Conservation (phyloP, 2,888 invertebrate species). For the Adineta ricciae region DNA sequence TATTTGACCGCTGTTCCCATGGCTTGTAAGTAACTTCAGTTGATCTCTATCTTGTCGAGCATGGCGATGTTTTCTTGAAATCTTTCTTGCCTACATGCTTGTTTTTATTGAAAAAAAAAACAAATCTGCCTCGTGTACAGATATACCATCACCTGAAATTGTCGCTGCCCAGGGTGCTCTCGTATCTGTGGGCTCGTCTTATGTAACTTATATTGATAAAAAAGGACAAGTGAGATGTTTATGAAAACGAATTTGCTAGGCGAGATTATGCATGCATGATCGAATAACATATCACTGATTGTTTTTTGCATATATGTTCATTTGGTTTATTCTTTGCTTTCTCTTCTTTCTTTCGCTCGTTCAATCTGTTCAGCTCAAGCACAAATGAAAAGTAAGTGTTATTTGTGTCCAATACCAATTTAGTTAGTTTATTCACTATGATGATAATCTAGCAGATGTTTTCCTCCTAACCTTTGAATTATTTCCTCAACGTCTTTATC, state of each 20-base stretch:
- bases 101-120: not conserved
- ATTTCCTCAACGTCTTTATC: not conserved
- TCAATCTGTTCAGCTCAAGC: not conserved
- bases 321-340: not conserved
- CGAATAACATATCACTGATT: not conserved
- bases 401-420: not conserved
- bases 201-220: conserved; percentile 16
- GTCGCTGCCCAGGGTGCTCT: not conserved
- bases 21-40: not conserved
- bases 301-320: not conserved
- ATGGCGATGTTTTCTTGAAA: not conserved
- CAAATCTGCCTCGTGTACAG: not conserved
- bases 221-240: not conserved
- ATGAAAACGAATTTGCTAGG: not conserved
- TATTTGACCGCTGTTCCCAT: conserved; percentile 21
- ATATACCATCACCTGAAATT: not conserved
- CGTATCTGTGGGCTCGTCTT: not conserved
- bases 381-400: not conserved
- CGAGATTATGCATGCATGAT: not conserved
- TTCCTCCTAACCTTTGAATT: not conserved
- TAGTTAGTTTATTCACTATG: not conserved
- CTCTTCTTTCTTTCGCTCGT: not conserved
- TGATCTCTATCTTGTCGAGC: not conserved
- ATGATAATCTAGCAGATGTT: not conserved
- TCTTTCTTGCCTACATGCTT: not conserved